These are phyloP conservation scores for Spodoptera frugiperda DNA, from an alignment of 1,140 invertebrate genomes.

Conservation along the genomic window DNA sequence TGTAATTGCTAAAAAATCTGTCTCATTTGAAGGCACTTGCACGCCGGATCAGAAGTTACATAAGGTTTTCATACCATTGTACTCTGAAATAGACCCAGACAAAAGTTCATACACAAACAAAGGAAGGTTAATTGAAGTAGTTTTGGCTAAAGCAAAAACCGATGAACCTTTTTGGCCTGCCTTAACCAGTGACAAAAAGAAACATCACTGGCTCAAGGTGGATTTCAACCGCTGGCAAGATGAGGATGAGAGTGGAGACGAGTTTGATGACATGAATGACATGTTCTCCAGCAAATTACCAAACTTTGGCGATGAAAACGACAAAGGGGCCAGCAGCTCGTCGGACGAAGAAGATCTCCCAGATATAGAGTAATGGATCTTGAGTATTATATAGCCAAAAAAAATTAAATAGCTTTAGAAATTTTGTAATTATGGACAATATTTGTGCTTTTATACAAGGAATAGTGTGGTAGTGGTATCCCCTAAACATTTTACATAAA, in stretches of 20 bases:
- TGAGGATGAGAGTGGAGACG: constrained; percentile 88
- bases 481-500: constrained; percentile 33
- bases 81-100: constrained; percentile 93
- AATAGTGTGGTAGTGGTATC: constrained; percentile 44
- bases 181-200: constrained; percentile 94
- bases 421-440: constrained; percentile 53
- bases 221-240: constrained; percentile 99
- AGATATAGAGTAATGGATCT: constrained; percentile 69
- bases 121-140: constrained; percentile 92
- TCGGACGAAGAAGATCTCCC: constrained; percentile 76
- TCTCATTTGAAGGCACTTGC: constrained; percentile 95
- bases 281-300: constrained; percentile 70
- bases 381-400: constrained; percentile 49
- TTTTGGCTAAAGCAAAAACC: constrained; percentile 90
- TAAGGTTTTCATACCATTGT: constrained; percentile 94
- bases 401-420: constrained; percentile 48
- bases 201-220: constrained; percentile 98
- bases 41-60: constrained; percentile 94
- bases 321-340: constrained; percentile 74
- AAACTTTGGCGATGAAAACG: constrained; percentile 68
- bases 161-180: constrained; percentile 95
- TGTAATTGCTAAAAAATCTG: constrained; percentile 91
- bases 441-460: constrained; percentile 58
- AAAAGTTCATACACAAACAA: constrained; percentile 90
- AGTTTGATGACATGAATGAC: constrained; percentile 68